Conservation (phyloP, 1,140 invertebrate species). For the Aphelinus certus region DNA sequence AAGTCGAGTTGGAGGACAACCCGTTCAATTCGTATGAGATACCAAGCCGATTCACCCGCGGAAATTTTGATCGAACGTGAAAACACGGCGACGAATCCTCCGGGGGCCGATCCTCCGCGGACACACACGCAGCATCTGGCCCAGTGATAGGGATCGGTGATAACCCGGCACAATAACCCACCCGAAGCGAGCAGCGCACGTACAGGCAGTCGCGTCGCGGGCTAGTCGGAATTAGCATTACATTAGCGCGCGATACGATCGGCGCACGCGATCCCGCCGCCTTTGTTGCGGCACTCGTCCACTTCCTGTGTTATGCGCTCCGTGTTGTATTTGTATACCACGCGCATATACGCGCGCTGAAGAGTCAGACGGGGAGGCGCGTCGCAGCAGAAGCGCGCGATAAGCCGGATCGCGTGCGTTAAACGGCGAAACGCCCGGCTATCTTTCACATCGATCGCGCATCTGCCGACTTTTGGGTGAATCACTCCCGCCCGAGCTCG, state of each 20-base stretch:
- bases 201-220: not conserved
- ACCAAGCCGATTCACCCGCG: no score
- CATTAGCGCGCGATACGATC: constrained; percentile 18
- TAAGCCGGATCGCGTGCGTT: not conserved
- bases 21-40: no score
- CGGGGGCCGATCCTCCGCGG: no score
- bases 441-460: constrained; percentile 60
- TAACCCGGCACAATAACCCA: not conserved
- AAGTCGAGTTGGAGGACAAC: no score
- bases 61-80: constrained; percentile 38
- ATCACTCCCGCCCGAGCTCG: constrained; percentile 52
- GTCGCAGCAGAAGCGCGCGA: not conserved
- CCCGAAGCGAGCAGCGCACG: not conserved
- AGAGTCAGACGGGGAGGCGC: not conserved
- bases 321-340: not conserved
- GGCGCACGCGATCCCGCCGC: no score
- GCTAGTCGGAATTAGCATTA: not conserved
- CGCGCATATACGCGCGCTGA: not conserved
- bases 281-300: not conserved
- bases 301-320: not conserved
- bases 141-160: no score
- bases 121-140: no score
- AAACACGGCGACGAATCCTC: constrained; percentile 32
- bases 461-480: constrained; percentile 63
- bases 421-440: constrained; percentile 34